Percentiles rank a stretch among this genome's conserved stretches.
phyloP scores from a whole-genome alignment of 2,113 vertebrate species.

The Craseonycteris thonglongyai region DNA sequence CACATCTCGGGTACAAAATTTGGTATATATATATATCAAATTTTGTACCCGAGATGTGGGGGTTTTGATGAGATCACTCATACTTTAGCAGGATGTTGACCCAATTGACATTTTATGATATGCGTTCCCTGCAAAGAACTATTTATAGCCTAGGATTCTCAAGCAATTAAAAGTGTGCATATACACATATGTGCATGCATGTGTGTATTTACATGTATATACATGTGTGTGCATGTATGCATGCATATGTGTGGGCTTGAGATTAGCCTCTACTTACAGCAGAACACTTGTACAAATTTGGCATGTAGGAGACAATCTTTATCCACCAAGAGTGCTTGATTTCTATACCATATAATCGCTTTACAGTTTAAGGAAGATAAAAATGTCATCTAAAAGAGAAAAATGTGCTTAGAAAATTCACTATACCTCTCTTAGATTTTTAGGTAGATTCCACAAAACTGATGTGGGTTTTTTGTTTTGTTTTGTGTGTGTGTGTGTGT shows the following conservation, averaged over 20 bases:
- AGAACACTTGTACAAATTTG: neutral
- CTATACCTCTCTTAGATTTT: neutral
- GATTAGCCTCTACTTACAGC: neutral
- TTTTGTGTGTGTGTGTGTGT: no score
- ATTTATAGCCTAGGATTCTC: neutral
- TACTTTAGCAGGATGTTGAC: neutral
- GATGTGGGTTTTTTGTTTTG: neutral
- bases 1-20: no score
- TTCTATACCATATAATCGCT: neutral
- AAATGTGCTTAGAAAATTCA: neutral
- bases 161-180: neutral
- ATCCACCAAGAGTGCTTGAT: neutral
- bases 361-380: neutral
- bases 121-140: neutral
- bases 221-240: neutral
- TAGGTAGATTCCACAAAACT: conserved; percentile 21
- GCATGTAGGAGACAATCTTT: neutral
- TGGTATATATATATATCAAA: no score
- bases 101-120: neutral
- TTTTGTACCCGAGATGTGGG: neutral
- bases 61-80: neutral
- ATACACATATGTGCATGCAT: neutral
- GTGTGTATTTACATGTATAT: neutral
- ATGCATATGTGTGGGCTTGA: neutral
- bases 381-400: neutral